Conservation (phyloP, 2,888 invertebrate genomes). For the Coelinius sp. region DNA sequence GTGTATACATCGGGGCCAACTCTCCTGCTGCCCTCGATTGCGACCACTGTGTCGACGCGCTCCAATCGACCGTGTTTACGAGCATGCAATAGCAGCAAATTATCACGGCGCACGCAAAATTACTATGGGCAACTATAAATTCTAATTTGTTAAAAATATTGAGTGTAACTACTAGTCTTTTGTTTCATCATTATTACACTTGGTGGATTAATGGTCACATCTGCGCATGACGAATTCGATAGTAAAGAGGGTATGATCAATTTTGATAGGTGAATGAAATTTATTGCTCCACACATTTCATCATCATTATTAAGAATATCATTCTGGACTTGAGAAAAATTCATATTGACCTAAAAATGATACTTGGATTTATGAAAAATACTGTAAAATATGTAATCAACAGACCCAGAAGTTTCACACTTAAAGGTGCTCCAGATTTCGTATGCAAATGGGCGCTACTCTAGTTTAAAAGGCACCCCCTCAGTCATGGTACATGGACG, state of each 20-base stretch:
- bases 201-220: background rate
- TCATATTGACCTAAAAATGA: too few relatives aligned
- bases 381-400: background rate
- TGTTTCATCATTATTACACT: background rate
- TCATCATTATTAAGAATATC: too few relatives aligned
- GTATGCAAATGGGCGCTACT: conserved; percentile 7
- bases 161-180: background rate
- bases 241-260: background rate
- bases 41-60: background rate
- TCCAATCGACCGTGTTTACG: conserved; percentile 32
- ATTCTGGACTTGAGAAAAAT: too few relatives aligned
- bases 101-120: conserved; percentile 25
- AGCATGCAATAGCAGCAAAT: conserved; percentile 31
- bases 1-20: background rate
- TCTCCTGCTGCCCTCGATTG: conserved; percentile 21
- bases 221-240: background rate
- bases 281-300: too few relatives aligned
- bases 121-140: background rate
- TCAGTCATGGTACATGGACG: conserved; percentile 4
- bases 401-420: background rate
- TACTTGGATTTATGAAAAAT: too few relatives aligned
- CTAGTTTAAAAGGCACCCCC: background rate
- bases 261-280: background rate
- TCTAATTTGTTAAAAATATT: background rate
- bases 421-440: conserved; percentile 10